Evolutionary conservation across 2,888 invertebrate genomes (phyloP), one percentile per base, ranked within the genome.

Genomic region (Idaea dimidiata): DNA sequence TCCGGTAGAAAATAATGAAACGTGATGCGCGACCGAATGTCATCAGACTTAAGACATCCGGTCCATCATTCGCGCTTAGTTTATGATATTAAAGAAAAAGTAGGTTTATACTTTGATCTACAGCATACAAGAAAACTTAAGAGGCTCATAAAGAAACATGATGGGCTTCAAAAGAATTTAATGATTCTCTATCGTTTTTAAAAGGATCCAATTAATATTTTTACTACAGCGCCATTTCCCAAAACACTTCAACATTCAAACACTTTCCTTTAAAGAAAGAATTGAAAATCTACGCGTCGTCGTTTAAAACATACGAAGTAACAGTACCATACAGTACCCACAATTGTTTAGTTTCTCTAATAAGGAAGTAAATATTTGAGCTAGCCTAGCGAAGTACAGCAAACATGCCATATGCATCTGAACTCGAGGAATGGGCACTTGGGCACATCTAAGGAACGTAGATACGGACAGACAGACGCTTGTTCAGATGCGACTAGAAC

Each of bases 351-450:
- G 71, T 74, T 77, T 75, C 73, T 78, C 84, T 89, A 90, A 91
- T 89, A 86, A 91, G 91, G 91, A 91, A 91, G 91, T 87, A 79
- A 90, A 90, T 88, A 87, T 91, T 91, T 88, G 84, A 79, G 82
- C 77, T 75, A 81, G 78, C 76, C 80, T 74, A 63, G 71, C 71
- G 68, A 68, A 68, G 67, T 63, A 67, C 74, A 69, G 75, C 73
- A 81, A 82, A 75, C 76, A 78, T 73, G 80, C 77, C 77, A 83
- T 80, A 80, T 78, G 73, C 72, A 77, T 72, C 66, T 69, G 71
- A 72, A 43, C 43, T 8, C 43, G 7, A 43, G 43, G 43, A 75
- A 79, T 69, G 69, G 67, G 72, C 71, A 54, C 43, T 10, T 43
- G n/a, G n/a, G n/a, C 43, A 10, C 14, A 43, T 43, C 43, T 10